Evolutionary conservation across 2,797 vertebrate genomes (phyloP).

Genomic region (Callimico goeldii): DNA sequence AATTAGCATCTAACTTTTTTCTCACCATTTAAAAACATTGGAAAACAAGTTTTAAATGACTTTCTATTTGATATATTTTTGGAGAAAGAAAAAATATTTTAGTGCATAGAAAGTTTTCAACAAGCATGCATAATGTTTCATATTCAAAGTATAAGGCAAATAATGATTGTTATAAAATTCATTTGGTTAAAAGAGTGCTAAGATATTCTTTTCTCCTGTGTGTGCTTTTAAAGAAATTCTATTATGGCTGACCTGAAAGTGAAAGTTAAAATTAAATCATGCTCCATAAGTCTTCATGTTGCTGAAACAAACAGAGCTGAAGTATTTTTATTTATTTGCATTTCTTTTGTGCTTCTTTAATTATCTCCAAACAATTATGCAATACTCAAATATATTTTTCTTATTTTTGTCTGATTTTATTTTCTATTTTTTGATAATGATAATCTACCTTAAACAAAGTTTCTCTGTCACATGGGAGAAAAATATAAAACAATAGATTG

Average conservation of each 20-base stretch:
- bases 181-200: not conserved
- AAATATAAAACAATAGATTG: not conserved
- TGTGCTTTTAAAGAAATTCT: not conserved
- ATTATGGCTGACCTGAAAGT: not conserved
- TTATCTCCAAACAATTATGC: not conserved
- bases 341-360: not conserved
- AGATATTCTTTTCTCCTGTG: not conserved
- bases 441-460: not conserved
- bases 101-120: not conserved
- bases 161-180: not conserved
- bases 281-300: not conserved
- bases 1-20: not conserved
- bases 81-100: not conserved
- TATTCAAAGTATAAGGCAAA: not conserved
- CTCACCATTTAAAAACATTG: not conserved
- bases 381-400: not conserved
- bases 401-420: not conserved
- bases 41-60: not conserved
- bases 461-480: not conserved
- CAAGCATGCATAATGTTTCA: not conserved
- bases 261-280: not conserved
- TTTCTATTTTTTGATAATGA: not conserved
- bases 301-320: not conserved
- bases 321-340: not conserved
- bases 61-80: not conserved